Evolutionary conservation across 1,140 invertebrate genomes (phyloP), one percentile per base, ranked within the genome.

Genomic region (Drosophila willistoni): DNA sequence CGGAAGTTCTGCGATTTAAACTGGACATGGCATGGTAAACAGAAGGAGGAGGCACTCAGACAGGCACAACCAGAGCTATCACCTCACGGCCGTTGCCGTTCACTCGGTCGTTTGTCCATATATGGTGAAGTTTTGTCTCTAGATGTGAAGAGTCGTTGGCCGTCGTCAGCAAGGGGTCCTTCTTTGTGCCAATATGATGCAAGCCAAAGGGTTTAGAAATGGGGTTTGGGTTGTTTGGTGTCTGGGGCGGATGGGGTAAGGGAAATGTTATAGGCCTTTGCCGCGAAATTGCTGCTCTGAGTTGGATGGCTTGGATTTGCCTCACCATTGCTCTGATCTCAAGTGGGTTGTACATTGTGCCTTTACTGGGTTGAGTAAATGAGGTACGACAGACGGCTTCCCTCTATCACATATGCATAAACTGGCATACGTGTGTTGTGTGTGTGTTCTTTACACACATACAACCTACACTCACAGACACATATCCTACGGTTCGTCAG

Each of bases 301-400:
- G 73, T 64, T 73, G 54, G 51, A 70, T 63, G 61, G 59, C 42
- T 62, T 65, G 42, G 71, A 44, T 64, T 59, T 67, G 51, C 59
- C 69, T 69, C 36, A 60, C 66, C 71, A 39, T 85, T 86, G 75
- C 82, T 77, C 82, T 71, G 78, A 85, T 86, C 81, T 85, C 81
- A 84, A 85, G 81, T 85, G 81, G 77, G 72, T 84, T 81, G 81
- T 82, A 74, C 68, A 78, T 75, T 78, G 72, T 78, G 64, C 68
- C 59, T 68, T 17, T 74, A 44, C 55, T 61, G 68, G 51, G 65
- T 61, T 67, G 41, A 22, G 61, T 19, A 36, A 42, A 74, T 44
- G 64, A 64, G 68, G 54, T 64, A 25, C 29, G 12, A 17, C 36
- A 51, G 39, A 42, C 64, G 47, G 57, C 56, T 60, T 51, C 55